Evolutionary conservation across 2,888 invertebrate species (phyloP), one percentile per base, ranked within the genome.

Genomic region (Apamea monoglypha): DNA sequence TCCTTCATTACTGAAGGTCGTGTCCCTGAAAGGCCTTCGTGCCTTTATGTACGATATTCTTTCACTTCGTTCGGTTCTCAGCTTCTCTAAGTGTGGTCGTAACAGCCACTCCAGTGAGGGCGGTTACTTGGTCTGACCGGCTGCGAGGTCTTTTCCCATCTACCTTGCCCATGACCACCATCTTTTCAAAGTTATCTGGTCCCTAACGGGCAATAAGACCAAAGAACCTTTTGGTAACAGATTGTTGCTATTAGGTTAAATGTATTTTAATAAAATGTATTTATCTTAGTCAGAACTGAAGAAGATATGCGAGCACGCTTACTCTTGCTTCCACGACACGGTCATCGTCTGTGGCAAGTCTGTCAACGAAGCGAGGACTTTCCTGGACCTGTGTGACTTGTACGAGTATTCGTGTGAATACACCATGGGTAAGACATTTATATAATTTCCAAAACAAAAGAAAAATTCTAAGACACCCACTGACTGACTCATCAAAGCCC

Each of bases 391-490:
- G 0, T 97, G 96, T 83, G 96, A 97, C 81, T 85, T 97, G 81
- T 96, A 96, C 67, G 96, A 97, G 81, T 96, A 92, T 84, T 93
- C 96, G 61, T 97, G 96, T 84, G 96, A 97, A 91, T 92, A 93
- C 66, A 95, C 89, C 68, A 96, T 96, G 95, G 95, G 96, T 96
- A 91, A 91, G 89, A 69, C n/a, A 71, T n/a, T 47, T 40, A 12
- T 6, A 50, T 8, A 21, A 69, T 21, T 21, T 47, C 7, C 0
- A 29, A 14, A 61, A 29, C 16, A n/a, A 59, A n/a, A n/a, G 4
- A 25, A 21, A n/a, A 59, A 18, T 6, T 7, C 3, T 68, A 7
- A 47, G 7, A 29, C 4, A 29, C 7, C 3, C 44, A 29, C 12
- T 29, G 0, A n/a, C 67, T 40, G 67, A 68, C 44, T 47, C 21